Conservation (phyloP, 2,113 vertebrate genomes). For the Eudyptes chrysolophus region DNA sequence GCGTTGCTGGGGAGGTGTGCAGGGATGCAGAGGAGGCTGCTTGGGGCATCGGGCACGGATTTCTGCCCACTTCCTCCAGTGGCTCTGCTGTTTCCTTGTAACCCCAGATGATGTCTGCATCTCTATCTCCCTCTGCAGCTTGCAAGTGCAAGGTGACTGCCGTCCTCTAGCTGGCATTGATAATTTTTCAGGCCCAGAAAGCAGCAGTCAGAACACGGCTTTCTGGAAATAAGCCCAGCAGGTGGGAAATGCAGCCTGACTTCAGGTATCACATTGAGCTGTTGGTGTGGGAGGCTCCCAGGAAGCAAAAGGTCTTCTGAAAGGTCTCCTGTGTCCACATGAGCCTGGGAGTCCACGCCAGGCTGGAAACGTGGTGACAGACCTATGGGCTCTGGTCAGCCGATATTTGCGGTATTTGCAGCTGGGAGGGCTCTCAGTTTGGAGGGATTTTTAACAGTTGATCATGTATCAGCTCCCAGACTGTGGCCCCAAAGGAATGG, state of each 20-base stretch:
- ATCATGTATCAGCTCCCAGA: not conserved
- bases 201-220: not conserved
- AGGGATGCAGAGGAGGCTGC: not conserved
- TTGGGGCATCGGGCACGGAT: rapidly evolving
- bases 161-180: not conserved
- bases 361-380: not conserved
- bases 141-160: not conserved
- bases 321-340: not conserved
- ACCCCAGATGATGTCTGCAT: not conserved
- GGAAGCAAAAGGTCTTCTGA: not conserved
- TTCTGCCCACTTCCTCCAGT: not conserved
- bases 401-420: not conserved
- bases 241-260: not conserved
- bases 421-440: not conserved
- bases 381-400: not conserved
- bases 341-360: not conserved
- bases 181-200: not conserved
- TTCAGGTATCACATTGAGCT: not conserved
- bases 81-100: not conserved
- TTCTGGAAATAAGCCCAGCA: not conserved
- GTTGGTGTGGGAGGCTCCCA: not conserved
- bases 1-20: not conserved
- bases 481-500: not conserved
- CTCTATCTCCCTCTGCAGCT: not conserved
- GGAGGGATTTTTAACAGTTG: not conserved